Evolutionary conservation across 2,888 invertebrate species (phyloP).

Genomic region (Automeris io): DNA sequence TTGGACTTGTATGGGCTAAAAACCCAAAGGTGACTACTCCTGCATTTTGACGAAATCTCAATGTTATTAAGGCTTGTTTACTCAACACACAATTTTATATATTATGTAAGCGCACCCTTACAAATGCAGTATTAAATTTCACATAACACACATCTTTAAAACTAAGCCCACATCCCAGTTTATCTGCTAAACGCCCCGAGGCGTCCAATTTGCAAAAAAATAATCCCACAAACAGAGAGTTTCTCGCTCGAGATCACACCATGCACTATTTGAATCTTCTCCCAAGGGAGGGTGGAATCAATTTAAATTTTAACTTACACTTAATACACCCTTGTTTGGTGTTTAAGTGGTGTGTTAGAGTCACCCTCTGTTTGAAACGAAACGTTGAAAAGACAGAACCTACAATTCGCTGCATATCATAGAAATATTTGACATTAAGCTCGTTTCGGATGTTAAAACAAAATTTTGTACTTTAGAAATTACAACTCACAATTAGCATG

Average conservation of each 20-base stretch:
- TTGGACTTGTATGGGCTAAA: no score
- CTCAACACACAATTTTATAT: no score
- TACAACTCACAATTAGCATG: no score
- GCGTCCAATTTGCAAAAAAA: constrained; percentile 74
- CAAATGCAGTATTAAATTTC: constrained; percentile 60
- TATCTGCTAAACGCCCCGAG: constrained; percentile 63
- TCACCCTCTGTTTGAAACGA: constrained; percentile 70
- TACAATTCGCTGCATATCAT: constrained; percentile 33
- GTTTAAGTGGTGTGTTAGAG: constrained; percentile 76
- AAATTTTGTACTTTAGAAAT: no score
- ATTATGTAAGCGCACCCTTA: constrained; percentile 27
- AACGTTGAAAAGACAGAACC: constrained; percentile 61
- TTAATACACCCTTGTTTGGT: constrained; percentile 77
- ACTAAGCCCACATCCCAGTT: constrained; percentile 36
- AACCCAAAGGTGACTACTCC: no score
- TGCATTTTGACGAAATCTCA: no score
- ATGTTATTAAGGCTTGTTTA: no score
- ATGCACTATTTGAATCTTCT: constrained; percentile 73
- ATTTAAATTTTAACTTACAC: constrained; percentile 77
- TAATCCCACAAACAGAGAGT: constrained; percentile 68
- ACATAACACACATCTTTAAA: constrained; percentile 31
- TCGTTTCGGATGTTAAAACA: no score
- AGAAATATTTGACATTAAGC: no score
- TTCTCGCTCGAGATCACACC: constrained; percentile 69
- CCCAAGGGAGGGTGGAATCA: constrained; percentile 69